Percentiles rank a stretch among this genome's conserved stretches.
phyloP scores from a whole-genome alignment of 2,888 invertebrate genomes.

The Baccha elongata region DNA sequence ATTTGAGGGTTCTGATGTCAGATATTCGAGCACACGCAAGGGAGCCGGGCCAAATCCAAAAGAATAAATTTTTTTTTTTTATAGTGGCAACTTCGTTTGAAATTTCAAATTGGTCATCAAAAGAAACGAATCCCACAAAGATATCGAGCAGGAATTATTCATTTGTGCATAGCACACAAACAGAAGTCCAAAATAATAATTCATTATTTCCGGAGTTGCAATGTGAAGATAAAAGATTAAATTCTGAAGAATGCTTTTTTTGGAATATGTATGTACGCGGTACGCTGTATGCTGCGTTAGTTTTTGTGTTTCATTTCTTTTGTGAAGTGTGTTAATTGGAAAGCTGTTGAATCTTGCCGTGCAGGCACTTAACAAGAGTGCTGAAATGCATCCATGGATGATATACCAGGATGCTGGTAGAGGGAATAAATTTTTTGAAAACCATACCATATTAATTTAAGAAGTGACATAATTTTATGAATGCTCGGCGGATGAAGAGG shows the following conservation, averaged over 20 bases:
- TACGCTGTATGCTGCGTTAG: neutral
- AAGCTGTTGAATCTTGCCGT: slow-evolving; percentile 55
- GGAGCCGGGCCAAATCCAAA: neutral
- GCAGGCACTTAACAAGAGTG: slow-evolving; percentile 49
- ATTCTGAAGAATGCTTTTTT: neutral
- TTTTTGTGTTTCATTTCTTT: slow-evolving; percentile 50
- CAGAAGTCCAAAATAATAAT: slow-evolving; percentile 63
- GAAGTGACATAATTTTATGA: too few relatives aligned
- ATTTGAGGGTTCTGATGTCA: slow-evolving; percentile 46
- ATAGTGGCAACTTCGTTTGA: slow-evolving; percentile 14
- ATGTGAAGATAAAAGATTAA: slow-evolving; percentile 33
- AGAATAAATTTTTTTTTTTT: slow-evolving; percentile 34
- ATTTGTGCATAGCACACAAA: slow-evolving; percentile 38
- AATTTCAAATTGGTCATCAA: slow-evolving; percentile 64
- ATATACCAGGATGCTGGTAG: slow-evolving; percentile 38
- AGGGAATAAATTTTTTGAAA: slow-evolving; percentile 1
- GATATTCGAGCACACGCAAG: slow-evolving; percentile 42
- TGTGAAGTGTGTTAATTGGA: slow-evolving; percentile 65
- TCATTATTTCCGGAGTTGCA: slow-evolving; percentile 67
- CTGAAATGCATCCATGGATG: slow-evolving; percentile 23
- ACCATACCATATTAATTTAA: too few relatives aligned
- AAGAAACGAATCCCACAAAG: slow-evolving; percentile 26
- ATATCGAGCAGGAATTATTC: slow-evolving; percentile 41
- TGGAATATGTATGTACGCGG: too few relatives aligned
- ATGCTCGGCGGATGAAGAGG: too few relatives aligned